A percentile compares a stretch with the other conserved stretches of the same genome.
Conservation (phyloP, 1,140 invertebrate species). For the Zaprionus gabonicus region DNA sequence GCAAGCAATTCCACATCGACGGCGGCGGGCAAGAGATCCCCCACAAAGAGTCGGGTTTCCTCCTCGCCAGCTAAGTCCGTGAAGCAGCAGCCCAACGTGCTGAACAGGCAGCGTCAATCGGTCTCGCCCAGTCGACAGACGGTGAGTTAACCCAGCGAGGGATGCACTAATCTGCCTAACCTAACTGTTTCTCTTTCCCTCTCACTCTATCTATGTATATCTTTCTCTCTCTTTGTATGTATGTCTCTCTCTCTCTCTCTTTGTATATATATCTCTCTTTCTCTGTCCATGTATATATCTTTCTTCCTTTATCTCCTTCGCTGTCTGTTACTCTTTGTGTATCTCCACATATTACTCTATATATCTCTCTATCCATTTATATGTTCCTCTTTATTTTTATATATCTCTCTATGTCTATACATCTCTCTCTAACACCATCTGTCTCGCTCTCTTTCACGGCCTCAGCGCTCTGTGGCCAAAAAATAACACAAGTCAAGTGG, state of each 20-base stretch:
- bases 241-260: no score
- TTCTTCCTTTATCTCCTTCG: not conserved
- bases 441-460: conserved; percentile 6
- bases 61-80: conserved; percentile 10
- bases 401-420: not conserved
- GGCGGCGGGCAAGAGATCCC: not conserved
- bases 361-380: no score
- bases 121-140: conserved; percentile 30
- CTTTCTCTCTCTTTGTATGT: not conserved
- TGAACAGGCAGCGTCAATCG: conserved; percentile 21
- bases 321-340: not conserved
- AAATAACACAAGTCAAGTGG: conserved; percentile 30
- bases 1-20: not conserved
- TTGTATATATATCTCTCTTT: not conserved
- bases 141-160: conserved; percentile 23
- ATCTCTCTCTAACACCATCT: not conserved
- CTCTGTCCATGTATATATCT: not conserved
- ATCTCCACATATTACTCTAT: not conserved
- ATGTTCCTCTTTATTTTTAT: not conserved
- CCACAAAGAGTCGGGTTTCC: not conserved
- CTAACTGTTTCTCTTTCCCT: conserved; percentile 7
- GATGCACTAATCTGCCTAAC: not conserved
- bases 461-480: conserved; percentile 59
- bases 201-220: not conserved
- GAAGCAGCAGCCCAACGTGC: not conserved